A percentile compares a stretch with the other conserved stretches of the same genome.
phyloP scores from a whole-genome alignment of 2,888 invertebrate species.

The Cecidostiba fungosa region DNA sequence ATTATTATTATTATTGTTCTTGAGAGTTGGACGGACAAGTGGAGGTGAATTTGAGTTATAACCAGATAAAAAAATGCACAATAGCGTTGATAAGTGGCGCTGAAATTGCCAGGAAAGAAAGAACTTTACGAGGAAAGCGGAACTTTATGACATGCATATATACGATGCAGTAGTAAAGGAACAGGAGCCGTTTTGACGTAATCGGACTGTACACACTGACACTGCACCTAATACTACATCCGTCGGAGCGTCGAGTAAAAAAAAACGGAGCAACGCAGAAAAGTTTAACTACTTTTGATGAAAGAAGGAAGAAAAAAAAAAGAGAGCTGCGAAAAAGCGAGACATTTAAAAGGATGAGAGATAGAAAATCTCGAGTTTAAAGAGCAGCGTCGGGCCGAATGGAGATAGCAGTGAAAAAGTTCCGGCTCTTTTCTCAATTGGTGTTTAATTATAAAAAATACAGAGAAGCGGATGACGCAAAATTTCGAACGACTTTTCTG shows the following conservation, averaged over 20 bases:
- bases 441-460: conserved; percentile 35
- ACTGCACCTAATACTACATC: neutral
- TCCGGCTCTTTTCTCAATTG: conserved; percentile 21
- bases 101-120: neutral
- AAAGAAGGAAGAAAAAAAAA: conserved; percentile 34
- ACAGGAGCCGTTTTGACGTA: neutral
- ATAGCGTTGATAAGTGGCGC: neutral
- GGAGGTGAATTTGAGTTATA: neutral
- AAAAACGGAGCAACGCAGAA: neutral
- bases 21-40: neutral
- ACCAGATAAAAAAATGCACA: neutral
- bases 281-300: conserved; percentile 21
- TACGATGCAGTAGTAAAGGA: neutral
- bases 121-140: neutral
- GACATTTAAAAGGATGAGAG: conserved; percentile 1
- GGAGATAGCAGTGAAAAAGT: conserved; percentile 24
- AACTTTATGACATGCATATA: neutral
- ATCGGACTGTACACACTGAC: neutral
- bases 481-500: neutral
- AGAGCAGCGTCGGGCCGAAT: conserved; percentile 11
- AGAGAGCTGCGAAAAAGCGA: neutral
- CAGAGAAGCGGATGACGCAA: neutral
- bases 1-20: neutral
- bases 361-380: conserved; percentile 31
- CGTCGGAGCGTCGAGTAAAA: neutral